These are phyloP conservation scores for Anaspis maculata DNA, from an alignment of 2,888 invertebrate species.

Conservation along the genomic window DNA sequence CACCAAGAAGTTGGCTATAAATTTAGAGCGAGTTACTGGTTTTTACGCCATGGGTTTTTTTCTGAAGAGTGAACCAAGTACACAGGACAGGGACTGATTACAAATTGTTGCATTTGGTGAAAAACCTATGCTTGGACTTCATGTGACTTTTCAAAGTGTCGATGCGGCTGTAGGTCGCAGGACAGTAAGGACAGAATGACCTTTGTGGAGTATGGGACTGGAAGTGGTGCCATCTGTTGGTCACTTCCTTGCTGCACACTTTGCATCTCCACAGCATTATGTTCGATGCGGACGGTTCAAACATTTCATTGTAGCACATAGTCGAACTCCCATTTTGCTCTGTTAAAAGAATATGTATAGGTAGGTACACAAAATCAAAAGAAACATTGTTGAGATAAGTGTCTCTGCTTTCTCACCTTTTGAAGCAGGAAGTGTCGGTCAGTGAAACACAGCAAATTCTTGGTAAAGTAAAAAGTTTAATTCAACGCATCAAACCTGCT, in stretches of 20 bases:
- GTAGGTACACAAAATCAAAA: constrained; percentile 1
- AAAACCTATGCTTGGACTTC: constrained; percentile 57
- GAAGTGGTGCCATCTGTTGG: constrained; percentile 83
- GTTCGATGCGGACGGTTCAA: constrained; percentile 59
- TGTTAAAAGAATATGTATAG: constrained; percentile 8
- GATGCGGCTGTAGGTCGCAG: constrained; percentile 79
- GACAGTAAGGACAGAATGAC: constrained; percentile 75
- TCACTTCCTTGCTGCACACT: constrained; percentile 77
- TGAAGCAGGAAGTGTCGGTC: too few relatives aligned
- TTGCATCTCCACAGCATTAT: constrained; percentile 73
- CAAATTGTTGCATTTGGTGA: constrained; percentile 14
- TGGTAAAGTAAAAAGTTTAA: too few relatives aligned
- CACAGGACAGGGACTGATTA: background rate
- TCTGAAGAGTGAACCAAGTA: too few relatives aligned
- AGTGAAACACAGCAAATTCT: too few relatives aligned
- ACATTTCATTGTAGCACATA: constrained; percentile 78
- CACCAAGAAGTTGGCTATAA: too few relatives aligned
- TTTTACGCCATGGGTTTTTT: too few relatives aligned
- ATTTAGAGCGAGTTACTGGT: too few relatives aligned
- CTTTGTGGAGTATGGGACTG: constrained; percentile 76
- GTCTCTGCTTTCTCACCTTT: too few relatives aligned
- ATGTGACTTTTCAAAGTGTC: constrained; percentile 78
- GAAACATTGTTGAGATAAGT: too few relatives aligned
- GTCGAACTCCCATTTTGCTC: constrained; percentile 23
- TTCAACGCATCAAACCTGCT: too few relatives aligned